Conservation (phyloP, 2,888 invertebrate species). For the Electrophaes corylata region DNA sequence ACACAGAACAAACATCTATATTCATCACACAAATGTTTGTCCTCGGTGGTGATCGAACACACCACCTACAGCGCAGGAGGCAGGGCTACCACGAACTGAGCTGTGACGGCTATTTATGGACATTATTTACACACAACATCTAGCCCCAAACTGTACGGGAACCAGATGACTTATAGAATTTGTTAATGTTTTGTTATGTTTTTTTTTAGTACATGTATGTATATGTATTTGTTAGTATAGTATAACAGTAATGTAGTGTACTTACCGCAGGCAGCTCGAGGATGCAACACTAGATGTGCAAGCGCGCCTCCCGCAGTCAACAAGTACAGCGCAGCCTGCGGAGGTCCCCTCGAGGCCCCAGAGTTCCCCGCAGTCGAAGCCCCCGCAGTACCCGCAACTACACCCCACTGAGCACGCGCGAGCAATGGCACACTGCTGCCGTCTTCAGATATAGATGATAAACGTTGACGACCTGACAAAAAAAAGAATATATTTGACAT, state of each 20-base stretch:
- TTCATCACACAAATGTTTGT: too few relatives aligned
- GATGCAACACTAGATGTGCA: conserved; percentile 94
- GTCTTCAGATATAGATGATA: conserved; percentile 89
- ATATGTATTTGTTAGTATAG: too few relatives aligned
- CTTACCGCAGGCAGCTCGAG: conserved; percentile 81
- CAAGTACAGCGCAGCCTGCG: conserved; percentile 93
- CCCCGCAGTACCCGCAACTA: conserved; percentile 73
- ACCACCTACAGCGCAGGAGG: too few relatives aligned
- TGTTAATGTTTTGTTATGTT: too few relatives aligned
- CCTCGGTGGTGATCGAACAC: too few relatives aligned
- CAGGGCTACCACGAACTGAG: too few relatives aligned
- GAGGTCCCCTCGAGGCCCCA: conserved; percentile 50
- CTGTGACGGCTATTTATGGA: too few relatives aligned
- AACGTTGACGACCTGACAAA: conserved; percentile 85
- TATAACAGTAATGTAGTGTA: conserved; percentile 23
- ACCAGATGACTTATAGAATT: too few relatives aligned
- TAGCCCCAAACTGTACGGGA: too few relatives aligned
- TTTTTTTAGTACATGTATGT: too few relatives aligned
- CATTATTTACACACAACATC: too few relatives aligned
- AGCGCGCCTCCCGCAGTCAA: conserved; percentile 95
- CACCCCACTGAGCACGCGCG: conserved; percentile 86
- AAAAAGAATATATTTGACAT: not conserved
- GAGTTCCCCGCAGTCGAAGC: conserved; percentile 43
- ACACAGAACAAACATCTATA: too few relatives aligned
- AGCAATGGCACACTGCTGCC: conserved; percentile 87